Percentiles rank a stretch among this genome's conserved stretches.
These are phyloP conservation scores for Poecile atricapillus DNA, from an alignment of 2,113 vertebrate species.

Conservation along the genomic window DNA sequence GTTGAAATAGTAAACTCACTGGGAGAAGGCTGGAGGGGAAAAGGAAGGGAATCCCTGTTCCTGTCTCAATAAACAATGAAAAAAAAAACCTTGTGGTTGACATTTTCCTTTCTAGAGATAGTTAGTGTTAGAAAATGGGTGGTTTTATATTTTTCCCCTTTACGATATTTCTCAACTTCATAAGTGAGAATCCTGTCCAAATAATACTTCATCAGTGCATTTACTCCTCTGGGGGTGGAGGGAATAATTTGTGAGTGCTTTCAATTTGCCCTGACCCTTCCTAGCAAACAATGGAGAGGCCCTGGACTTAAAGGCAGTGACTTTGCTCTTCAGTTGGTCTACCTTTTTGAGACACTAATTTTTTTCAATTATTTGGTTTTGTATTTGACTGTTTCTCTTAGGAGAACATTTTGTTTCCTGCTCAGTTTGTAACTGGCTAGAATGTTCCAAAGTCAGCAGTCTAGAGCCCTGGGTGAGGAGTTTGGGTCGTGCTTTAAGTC, in stretches of 20 bases:
- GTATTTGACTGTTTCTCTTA: constrained; percentile 65
- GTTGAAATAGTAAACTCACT: neutral
- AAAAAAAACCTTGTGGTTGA: neutral
- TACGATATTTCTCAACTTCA: neutral
- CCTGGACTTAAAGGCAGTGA: neutral
- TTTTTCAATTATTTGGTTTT: constrained; percentile 56
- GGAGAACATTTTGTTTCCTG: constrained; percentile 61
- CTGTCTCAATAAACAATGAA: neutral
- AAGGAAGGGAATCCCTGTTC: neutral
- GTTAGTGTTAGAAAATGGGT: neutral
- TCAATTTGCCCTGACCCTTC: neutral
- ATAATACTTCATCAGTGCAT: neutral
- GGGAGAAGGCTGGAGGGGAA: neutral
- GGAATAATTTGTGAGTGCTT: neutral
- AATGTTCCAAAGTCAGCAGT: constrained; percentile 62
- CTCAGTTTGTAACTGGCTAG: constrained; percentile 63
- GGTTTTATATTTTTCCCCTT: neutral
- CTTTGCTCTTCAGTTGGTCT: constrained; percentile 20
- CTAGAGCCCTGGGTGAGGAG: constrained; percentile 55
- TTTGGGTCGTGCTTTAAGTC: constrained; percentile 55
- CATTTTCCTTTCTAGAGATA: neutral
- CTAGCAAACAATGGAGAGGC: neutral
- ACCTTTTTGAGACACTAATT: constrained; percentile 34
- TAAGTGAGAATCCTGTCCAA: neutral
- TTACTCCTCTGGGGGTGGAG: neutral